These are phyloP conservation scores for Polydesmus complanatus DNA, from an alignment of 2,888 invertebrate genomes.

Conservation along the genomic window DNA sequence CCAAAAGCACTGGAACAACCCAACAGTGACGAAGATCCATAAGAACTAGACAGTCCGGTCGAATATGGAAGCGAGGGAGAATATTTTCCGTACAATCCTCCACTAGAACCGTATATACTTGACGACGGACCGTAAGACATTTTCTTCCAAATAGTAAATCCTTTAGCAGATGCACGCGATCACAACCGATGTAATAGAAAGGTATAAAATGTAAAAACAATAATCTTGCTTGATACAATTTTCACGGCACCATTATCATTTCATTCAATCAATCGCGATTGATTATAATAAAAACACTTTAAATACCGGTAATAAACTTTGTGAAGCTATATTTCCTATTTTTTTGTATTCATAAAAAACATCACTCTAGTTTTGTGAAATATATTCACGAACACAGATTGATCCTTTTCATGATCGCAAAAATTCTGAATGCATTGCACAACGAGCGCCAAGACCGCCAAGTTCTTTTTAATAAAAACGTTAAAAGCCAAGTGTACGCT, in stretches of 20 bases:
- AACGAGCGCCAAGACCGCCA: neutral
- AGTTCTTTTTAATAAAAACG: neutral
- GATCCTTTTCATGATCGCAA: neutral
- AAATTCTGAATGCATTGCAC: neutral
- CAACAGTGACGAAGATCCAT: neutral
- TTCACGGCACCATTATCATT: too few relatives aligned
- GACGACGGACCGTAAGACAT: conserved; percentile 13
- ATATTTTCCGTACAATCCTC: conserved; percentile 1
- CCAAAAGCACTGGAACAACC: conserved; percentile 4
- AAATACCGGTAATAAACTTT: too few relatives aligned
- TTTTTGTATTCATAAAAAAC: too few relatives aligned
- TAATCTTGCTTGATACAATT: too few relatives aligned
- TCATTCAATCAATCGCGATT: too few relatives aligned
- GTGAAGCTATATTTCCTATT: too few relatives aligned
- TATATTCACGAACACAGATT: neutral
- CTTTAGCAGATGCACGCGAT: too few relatives aligned
- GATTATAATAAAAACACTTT: too few relatives aligned
- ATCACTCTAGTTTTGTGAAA: neutral
- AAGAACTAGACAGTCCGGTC: neutral
- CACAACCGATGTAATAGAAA: too few relatives aligned
- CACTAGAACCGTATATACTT: conserved; percentile 1
- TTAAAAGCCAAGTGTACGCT: neutral
- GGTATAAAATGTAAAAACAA: too few relatives aligned
- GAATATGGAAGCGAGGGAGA: conserved; percentile 8
- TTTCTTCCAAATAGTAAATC: neutral